Evolutionary conservation across 23 tunicate genomes (phyloP), one percentile per base, ranked within the genome.

Genomic region (Pegea sp.): DNA sequence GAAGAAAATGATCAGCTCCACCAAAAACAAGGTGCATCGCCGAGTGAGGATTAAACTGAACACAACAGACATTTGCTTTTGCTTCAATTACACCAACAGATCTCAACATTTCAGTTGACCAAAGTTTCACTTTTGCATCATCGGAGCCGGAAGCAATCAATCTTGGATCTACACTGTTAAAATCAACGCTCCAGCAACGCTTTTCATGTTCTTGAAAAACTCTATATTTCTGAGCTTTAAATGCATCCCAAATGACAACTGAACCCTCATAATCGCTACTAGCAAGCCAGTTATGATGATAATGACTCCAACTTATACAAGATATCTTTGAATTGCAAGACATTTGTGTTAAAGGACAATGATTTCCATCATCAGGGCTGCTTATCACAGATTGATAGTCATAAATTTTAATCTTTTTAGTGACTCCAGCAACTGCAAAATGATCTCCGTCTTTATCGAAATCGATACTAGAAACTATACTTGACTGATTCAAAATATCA

Each of bases 341-440:
- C 98, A 89, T 89, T 56, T 89, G 90, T 32, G 70, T 76, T 33
- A 77, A 49, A 1, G 98, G 98, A 51, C 72, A 76, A 44, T 77
- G 68, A 0, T 75, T 62, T 4, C 81, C 81, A 61, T 71, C 79
- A 4, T 72, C 70, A 16, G 64, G 76, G 63, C 77, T 89, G 63
- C 62, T 77, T 2, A 89, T 71, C 34, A 89, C 98, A 13, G 76
- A 57, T 46, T 89, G 80, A 61, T 89, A 89, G 52, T 89, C 98
- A 57, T 80, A 89, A 11, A 89, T 75, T 71, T 89, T 89, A 5
- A 89, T 89, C 52, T 89, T 77, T 25, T 89, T 89, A 19, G 98
- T 89, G 55, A 89, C 98, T 19, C 98, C 98, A 23, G 98, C 98
- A 22, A 89, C 98, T 4, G 98, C 98, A 62, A 89, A 89, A 63